A percentile compares a stretch with the other conserved stretches of the same genome.
These are phyloP conservation scores for Pedionomus torquatus DNA, from an alignment of 2,113 vertebrate genomes.

Conservation along the genomic window DNA sequence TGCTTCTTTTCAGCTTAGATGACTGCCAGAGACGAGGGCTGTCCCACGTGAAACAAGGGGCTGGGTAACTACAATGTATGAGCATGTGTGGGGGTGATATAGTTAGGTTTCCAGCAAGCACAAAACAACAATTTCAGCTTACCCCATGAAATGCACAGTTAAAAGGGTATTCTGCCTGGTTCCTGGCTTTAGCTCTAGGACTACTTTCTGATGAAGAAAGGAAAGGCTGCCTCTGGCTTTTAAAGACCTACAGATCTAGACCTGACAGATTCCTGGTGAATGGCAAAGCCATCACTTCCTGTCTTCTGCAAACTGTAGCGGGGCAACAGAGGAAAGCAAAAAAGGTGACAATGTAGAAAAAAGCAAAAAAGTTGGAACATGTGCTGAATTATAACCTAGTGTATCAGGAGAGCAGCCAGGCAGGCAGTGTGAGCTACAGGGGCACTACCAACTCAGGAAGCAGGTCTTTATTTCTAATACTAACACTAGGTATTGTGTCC, in stretches of 20 bases:
- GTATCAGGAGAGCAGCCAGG: not conserved
- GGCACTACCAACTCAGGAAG: not conserved
- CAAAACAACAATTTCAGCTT: not conserved
- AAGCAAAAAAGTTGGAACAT: no score
- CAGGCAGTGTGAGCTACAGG: not conserved
- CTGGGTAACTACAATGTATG: not conserved
- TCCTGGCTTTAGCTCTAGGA: not conserved
- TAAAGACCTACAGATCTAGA: not conserved
- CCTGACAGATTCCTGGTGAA: not conserved
- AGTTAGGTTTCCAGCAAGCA: not conserved
- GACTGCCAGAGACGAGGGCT: not conserved
- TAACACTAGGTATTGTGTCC: not conserved
- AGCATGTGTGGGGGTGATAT: fast-evolving
- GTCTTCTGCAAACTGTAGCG: not conserved
- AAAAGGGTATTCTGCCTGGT: not conserved
- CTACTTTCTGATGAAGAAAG: not conserved
- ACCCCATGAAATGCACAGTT: not conserved
- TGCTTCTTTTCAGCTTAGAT: not conserved
- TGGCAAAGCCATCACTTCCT: not conserved
- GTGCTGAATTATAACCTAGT: not conserved
- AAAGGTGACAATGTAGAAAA: not conserved
- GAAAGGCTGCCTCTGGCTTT: not conserved
- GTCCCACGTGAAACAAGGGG: not conserved
- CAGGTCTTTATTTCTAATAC: not conserved
- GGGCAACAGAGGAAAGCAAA: not conserved